Conservation (phyloP, 2,888 invertebrate genomes). For the Eupithecia tripunctaria region DNA sequence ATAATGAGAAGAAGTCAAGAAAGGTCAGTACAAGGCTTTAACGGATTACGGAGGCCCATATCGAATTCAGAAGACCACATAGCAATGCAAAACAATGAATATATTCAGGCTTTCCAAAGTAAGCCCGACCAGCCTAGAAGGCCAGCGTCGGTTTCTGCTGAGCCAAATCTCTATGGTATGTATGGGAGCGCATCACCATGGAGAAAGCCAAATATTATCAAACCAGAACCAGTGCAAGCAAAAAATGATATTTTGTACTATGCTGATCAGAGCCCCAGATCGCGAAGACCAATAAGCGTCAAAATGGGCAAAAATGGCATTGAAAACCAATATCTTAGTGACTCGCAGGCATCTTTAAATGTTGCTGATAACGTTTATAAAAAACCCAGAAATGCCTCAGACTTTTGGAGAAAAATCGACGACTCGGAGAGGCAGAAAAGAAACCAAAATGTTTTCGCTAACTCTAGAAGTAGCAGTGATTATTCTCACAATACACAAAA, state of each 20-base stretch:
- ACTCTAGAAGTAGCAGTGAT: constrained; percentile 72
- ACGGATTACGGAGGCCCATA: constrained; percentile 76
- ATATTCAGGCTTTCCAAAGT: constrained; percentile 61
- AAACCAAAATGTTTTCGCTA: constrained; percentile 67
- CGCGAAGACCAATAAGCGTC: constrained; percentile 89
- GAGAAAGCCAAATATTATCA: constrained; percentile 69
- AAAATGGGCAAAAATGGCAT: constrained; percentile 77
- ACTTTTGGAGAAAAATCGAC: constrained; percentile 87
- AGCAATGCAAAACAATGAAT: constrained; percentile 80
- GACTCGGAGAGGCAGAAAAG: constrained; percentile 75
- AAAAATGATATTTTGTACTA: constrained; percentile 86
- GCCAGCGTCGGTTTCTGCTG: constrained; percentile 80
- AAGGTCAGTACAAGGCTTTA: constrained; percentile 75
- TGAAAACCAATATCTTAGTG: constrained; percentile 80
- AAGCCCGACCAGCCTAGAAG: constrained; percentile 75
- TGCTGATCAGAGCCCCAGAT: constrained; percentile 89
- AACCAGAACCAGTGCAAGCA: constrained; percentile 72
- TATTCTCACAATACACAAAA: constrained; percentile 62
- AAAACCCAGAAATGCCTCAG: constrained; percentile 82
- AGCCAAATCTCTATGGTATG: constrained; percentile 78
- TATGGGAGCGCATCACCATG: constrained; percentile 74
- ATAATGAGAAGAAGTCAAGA: constrained; percentile 81
- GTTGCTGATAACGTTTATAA: constrained; percentile 65
- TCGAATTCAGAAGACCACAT: constrained; percentile 82
- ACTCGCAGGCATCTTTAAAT: constrained; percentile 74